phyloP scores from a whole-genome alignment of 1,140 invertebrate species.

The Temnothorax longispinosus region DNA sequence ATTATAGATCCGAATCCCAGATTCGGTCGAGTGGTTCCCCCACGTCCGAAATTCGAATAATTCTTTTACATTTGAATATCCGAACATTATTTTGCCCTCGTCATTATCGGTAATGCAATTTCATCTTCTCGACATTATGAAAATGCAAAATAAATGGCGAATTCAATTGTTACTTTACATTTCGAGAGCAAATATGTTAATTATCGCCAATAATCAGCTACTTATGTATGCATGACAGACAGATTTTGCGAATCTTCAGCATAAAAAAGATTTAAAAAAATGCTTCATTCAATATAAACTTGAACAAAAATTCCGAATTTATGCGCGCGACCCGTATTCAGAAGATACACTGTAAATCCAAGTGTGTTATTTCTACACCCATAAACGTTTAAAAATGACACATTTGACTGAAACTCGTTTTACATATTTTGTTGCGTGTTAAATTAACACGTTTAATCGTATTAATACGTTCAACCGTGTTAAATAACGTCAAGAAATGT shows the following conservation, averaged over 20 bases:
- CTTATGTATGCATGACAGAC: not conserved
- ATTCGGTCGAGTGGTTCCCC: not conserved
- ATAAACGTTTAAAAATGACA: too few relatives aligned
- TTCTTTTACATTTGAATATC: not conserved
- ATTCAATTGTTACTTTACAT: not conserved
- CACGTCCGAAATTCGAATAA: not conserved
- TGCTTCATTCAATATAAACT: not conserved
- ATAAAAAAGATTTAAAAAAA: too few relatives aligned
- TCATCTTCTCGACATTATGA: not conserved
- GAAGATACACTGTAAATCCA: not conserved
- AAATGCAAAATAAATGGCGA: not conserved
- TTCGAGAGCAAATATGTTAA: constrained; percentile 17
- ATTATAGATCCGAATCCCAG: constrained; percentile 2
- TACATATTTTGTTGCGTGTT: too few relatives aligned
- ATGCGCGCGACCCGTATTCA: constrained; percentile 13
- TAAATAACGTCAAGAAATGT: too few relatives aligned
- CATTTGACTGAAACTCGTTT: too few relatives aligned
- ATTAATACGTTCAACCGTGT: too few relatives aligned
- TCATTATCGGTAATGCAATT: not conserved
- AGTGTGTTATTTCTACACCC: too few relatives aligned
- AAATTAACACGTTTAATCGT: too few relatives aligned
- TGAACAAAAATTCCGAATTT: not conserved
- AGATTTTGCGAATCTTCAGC: not conserved
- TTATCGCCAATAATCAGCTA: not conserved
- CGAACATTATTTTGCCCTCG: not conserved